These are phyloP conservation scores for Andrena fulva DNA, from an alignment of 2,888 invertebrate genomes.

Conservation along the genomic window DNA sequence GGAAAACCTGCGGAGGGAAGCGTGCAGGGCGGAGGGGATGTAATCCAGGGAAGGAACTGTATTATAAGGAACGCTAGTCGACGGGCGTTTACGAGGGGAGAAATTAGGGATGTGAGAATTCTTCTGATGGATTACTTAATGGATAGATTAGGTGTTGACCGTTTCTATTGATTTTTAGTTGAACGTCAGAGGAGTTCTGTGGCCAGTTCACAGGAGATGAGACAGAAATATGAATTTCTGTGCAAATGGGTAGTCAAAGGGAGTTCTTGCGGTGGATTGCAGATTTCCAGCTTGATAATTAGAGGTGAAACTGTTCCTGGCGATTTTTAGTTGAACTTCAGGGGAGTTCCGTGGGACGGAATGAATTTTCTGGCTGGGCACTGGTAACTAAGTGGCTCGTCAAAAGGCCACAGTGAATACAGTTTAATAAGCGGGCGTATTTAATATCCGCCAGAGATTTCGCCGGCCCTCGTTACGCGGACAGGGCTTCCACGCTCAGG, in stretches of 20 bases:
- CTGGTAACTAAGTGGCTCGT: conserved; percentile 16
- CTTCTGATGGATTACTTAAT: too few species aligned
- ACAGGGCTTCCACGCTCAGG: neutral
- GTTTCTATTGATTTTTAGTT: too few species aligned
- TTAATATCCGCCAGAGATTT: conserved; percentile 24
- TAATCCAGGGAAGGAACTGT: too few species aligned
- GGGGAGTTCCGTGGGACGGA: too few species aligned
- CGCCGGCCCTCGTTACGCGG: conserved; percentile 31
- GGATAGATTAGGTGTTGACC: too few species aligned
- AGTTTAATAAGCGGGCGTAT: conserved; percentile 33
- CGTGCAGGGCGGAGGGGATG: too few species aligned
- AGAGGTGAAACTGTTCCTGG: neutral
- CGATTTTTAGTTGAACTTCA: neutral
- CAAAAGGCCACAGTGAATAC: conserved; percentile 6
- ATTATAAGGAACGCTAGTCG: neutral
- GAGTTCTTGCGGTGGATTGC: neutral
- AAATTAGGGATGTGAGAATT: neutral
- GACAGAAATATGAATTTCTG: too few species aligned
- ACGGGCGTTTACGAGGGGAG: neutral
- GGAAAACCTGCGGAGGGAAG: neutral
- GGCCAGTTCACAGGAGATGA: too few species aligned
- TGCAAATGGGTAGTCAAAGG: too few species aligned
- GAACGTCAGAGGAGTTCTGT: too few species aligned
- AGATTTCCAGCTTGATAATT: neutral
- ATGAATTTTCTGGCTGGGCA: neutral